Base-by-base conservation (phyloP, 2,888 invertebrate species). In the Ophion costatus region DNA sequence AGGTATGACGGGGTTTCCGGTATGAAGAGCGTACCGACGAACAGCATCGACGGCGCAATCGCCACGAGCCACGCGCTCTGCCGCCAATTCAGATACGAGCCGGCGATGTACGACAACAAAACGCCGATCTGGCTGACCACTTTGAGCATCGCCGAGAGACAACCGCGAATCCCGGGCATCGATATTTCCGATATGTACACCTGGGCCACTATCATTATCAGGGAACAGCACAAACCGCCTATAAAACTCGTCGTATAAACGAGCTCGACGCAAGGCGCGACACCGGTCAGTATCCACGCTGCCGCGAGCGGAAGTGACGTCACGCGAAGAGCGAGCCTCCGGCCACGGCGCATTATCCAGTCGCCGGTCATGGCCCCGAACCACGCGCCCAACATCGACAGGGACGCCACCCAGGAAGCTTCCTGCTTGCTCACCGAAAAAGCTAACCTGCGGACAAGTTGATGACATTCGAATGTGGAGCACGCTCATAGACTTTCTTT, bases 141-240 rank as follows among this genome's bases (percentile, higher is more conserved):
- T 94, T 98, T 98, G 86, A 98, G 95, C 83, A 98, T 96, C 6
- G 98, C 97, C 91, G 98, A 98, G 80, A 98, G 95, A 88, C 97
- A 97, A 38, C 98, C 98, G 42, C 98, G 95, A 87, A 98, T 96
- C 85, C 97, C 96, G 1, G 98, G 97, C 29, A 97, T 96, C 38
- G 98, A 97, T 91, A 98, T 98, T 94, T 98, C 98, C 91, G 98
- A 98, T 91, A 98, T 97, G 95, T 98, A 98, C 24, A 98, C 97
- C 95, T 95, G 97, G 84, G 96, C 96, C 56, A 96, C 95, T 94
- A 97, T 96, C 20, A 96, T 96, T 56, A 97, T 95, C 90, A 97
- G 96, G 17, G 97, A 96, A 89, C 96, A 96, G 93, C 97, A 97
- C 91, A 97, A 96, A 0, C 98, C 98, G 66, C 97, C 98, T 82